Evolutionary conservation across 2,888 invertebrate species (phyloP).

Genomic region (Eledone cirrhosa): DNA sequence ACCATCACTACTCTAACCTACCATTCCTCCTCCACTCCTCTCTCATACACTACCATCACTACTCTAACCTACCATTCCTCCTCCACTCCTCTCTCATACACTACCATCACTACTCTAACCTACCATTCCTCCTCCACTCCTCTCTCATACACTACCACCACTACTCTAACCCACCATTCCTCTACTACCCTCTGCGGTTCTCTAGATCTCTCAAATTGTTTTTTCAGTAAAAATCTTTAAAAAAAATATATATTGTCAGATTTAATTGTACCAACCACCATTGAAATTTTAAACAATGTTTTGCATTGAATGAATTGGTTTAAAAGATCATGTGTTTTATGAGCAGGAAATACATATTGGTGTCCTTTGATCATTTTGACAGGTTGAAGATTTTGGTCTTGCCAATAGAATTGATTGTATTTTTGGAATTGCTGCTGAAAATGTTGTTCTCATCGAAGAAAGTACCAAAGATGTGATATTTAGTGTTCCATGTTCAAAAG

Average conservation of each 20-base stretch:
- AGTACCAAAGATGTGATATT: conserved; percentile 83
- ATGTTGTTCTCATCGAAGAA: conserved; percentile 86
- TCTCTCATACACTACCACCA: too few relatives aligned
- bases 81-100: too few relatives aligned
- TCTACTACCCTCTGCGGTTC: too few relatives aligned
- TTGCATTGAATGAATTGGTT: background rate
- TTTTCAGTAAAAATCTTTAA: background rate
- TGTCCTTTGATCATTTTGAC: background rate
- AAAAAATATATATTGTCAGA: background rate
- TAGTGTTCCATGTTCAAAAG: conserved; percentile 82
- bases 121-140: too few relatives aligned
- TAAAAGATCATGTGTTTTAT: background rate
- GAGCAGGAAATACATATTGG: too few relatives aligned
- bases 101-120: too few relatives aligned
- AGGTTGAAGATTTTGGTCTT: conserved; percentile 65
- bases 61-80: too few relatives aligned
- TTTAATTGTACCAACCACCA: background rate
- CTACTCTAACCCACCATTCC: too few relatives aligned
- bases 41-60: too few relatives aligned
- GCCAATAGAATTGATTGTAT: conserved; percentile 75
- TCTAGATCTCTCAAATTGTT: too few relatives aligned
- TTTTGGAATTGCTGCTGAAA: conserved; percentile 87
- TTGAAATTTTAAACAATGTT: conserved; percentile 10
- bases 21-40: too few relatives aligned
- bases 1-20: too few relatives aligned